Percentiles rank a stretch among this genome's conserved stretches.
Conservation (phyloP, 2,888 invertebrate genomes). For the Ormyrus rosae region DNA sequence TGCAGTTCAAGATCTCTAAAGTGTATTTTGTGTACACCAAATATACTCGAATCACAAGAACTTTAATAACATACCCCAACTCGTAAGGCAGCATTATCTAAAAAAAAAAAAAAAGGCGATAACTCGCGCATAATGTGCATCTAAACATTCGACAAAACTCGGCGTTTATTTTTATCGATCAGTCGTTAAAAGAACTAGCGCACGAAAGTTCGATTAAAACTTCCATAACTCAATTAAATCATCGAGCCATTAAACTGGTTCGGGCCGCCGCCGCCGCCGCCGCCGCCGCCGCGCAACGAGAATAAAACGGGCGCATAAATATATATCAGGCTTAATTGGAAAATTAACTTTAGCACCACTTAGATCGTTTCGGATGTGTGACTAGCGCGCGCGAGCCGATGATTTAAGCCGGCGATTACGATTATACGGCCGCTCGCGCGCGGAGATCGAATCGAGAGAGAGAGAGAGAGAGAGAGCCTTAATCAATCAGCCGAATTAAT, state of each 20-base stretch:
- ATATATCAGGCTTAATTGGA: constrained; percentile 29
- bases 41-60: no score
- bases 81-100: no score
- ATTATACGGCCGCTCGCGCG: constrained; percentile 12
- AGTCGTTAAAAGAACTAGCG: not conserved
- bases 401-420: constrained; percentile 46
- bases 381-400: constrained; percentile 19
- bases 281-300: not conserved
- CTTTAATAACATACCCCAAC: no score
- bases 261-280: not conserved
- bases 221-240: constrained; percentile 23
- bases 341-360: constrained; percentile 40
- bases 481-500: constrained; percentile 50
- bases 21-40: no score
- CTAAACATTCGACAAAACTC: no score
- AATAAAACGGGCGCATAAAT: not conserved
- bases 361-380: constrained; percentile 36
- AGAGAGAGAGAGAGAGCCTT: not conserved
- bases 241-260: constrained; percentile 10
- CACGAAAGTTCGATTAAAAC: constrained; percentile 4
- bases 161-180: not conserved
- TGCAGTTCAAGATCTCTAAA: no score
- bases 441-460: not conserved
- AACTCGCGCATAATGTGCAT: no score
- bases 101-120: no score